A percentile compares a stretch with the other conserved stretches of the same genome.
Evolutionary conservation across 2,888 invertebrate species (phyloP).

Genomic region (Cloeon dipterum): DNA sequence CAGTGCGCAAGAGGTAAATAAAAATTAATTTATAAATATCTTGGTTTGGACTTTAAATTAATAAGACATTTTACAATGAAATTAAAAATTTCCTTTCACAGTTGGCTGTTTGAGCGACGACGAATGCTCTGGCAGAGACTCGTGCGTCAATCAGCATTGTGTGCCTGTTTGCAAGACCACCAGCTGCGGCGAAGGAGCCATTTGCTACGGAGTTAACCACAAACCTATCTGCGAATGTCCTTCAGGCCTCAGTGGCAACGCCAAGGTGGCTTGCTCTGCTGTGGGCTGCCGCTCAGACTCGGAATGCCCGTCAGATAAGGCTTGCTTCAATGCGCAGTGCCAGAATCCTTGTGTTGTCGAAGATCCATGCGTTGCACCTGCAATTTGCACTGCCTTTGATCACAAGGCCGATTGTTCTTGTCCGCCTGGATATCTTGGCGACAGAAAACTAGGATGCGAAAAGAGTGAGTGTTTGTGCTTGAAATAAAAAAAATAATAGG

Average conservation of each 20-base stretch:
- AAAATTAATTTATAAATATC: neutral
- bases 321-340: constrained; percentile 63
- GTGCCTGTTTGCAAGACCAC: constrained; percentile 55
- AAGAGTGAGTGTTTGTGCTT: constrained; percentile 6
- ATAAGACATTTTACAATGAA: constrained; percentile 2
- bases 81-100: constrained; percentile 9
- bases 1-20: constrained; percentile 41
- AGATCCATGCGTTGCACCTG: constrained; percentile 44
- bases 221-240: constrained; percentile 64
- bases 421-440: constrained; percentile 46
- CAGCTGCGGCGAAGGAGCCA: constrained; percentile 51
- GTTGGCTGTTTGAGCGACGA: constrained; percentile 46
- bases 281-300: constrained; percentile 56
- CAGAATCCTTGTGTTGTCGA: constrained; percentile 44
- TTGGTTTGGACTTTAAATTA: neutral
- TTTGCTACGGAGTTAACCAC: constrained; percentile 60
- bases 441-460: constrained; percentile 18
- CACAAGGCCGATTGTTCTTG: constrained; percentile 62
- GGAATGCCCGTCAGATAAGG: constrained; percentile 58
- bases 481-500: neutral
- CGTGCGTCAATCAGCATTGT: constrained; percentile 64
- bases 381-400: constrained; percentile 50
- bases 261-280: constrained; percentile 49
- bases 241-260: constrained; percentile 60
- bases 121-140: constrained; percentile 60